phyloP scores from a whole-genome alignment of 2,797 vertebrate species.

The Gobionotothen gibberifrons region DNA sequence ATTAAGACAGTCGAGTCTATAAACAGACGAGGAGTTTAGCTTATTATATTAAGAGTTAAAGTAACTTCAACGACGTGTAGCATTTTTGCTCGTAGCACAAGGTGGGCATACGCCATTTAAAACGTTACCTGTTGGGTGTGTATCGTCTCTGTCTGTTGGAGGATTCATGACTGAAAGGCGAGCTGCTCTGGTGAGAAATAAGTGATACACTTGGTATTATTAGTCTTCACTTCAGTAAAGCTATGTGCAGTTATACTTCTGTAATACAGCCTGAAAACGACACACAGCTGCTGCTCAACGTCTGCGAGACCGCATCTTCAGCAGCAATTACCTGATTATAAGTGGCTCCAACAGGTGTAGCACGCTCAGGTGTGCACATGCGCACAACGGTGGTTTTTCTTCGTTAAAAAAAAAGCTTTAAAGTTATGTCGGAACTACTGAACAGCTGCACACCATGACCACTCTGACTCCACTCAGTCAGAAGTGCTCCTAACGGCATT shows the following conservation, averaged over 20 bases:
- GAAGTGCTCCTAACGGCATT: neutral
- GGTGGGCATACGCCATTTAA: neutral
- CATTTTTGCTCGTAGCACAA: neutral
- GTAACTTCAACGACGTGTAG: neutral
- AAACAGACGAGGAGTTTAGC: neutral
- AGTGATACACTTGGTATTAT: neutral
- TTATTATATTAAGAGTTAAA: neutral
- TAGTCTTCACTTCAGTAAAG: neutral
- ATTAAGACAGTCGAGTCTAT: too few species aligned
- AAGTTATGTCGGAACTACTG: neutral
- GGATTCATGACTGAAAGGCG: conserved; percentile 63
- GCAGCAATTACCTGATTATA: conserved; percentile 80
- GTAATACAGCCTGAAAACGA: conserved; percentile 66
- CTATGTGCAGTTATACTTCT: conserved; percentile 66
- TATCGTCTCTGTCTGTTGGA: conserved; percentile 46
- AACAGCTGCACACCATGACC: too few species aligned
- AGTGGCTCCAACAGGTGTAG: conserved; percentile 63
- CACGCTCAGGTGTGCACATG: conserved; percentile 50
- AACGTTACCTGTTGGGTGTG: conserved; percentile 67
- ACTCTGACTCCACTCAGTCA: neutral
- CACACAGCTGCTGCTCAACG: neutral
- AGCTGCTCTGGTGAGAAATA: conserved; percentile 14
- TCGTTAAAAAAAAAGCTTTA: neutral
- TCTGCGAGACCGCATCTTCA: neutral
- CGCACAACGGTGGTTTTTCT: conserved; percentile 30